Base-by-base conservation (phyloP, 2,797 vertebrate genomes). In the Chelmon rostratus region DNA sequence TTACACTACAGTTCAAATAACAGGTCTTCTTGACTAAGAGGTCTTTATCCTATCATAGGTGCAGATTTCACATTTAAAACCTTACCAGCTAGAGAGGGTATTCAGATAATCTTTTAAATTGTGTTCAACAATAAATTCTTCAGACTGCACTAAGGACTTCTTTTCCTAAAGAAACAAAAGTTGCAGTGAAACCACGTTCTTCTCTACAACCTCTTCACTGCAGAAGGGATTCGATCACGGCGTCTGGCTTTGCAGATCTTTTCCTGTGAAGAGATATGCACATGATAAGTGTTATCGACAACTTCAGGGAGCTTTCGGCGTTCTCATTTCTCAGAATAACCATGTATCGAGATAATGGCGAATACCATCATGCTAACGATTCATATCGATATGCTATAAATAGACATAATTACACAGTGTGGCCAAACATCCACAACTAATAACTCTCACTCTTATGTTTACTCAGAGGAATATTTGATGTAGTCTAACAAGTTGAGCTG, bases 141-240 rank as follows among this genome's bases (percentile, higher is more conserved):
- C 57, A 79, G 15, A 79, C 57, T 47, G 1, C 23, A 85, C 66
- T 76, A 79, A 70, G 35, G 70, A 82, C 53, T 53, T 81, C 11
- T 85, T 80, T 77, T 71, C 11, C n/a, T 68, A 79, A 82, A 33
- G 75, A 89, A 77, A 82, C 53, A 68, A 63, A 52, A 63, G 71
- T 35, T 76, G 59, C 63, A 73, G 63, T 56, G 65, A 56, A 59
- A 68, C 11, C 35, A 54, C 49, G 57, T 21, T 46, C 38, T 67
- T 19, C 18, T 54, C 15, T 28, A 4, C 1, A 4, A 21, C n/a
- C 23, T 73, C 62, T 84, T 96, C 95, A 99, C 91, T 99, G 98
- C 91, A 99, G 96, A 84, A 99, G 96, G 54, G 98, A 98, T 81
- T 99, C 97, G 84, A 98, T 97, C 86, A 95, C 97, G 12, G 96